phyloP scores from a whole-genome alignment of 2,797 vertebrate genomes.

The Sebastes ruberrimus region DNA sequence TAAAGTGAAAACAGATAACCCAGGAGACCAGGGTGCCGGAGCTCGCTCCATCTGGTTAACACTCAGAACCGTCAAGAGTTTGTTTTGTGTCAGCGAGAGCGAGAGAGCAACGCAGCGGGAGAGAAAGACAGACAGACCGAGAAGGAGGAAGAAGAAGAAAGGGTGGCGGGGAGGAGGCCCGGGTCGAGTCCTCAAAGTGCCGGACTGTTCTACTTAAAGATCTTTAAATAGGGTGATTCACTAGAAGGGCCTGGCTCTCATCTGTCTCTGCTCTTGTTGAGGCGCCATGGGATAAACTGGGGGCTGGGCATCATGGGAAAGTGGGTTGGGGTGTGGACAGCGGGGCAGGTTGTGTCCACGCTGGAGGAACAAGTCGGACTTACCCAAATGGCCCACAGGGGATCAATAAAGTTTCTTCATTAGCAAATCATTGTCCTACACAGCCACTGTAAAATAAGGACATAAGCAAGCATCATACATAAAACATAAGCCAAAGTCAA shows the following conservation, averaged over 20 bases:
- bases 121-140: constrained; percentile 13
- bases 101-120: constrained; percentile 16
- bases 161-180: constrained; percentile 29
- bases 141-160: constrained; percentile 3
- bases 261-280: constrained; percentile 63
- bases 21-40: constrained; percentile 3
- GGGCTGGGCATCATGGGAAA: constrained; percentile 56
- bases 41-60: constrained; percentile 18
- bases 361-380: not conserved
- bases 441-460: constrained; percentile 11
- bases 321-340: constrained; percentile 44
- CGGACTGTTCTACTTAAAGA: constrained; percentile 79
- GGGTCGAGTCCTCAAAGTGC: constrained; percentile 76
- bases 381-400: not conserved
- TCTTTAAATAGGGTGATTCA: constrained; percentile 81
- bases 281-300: constrained; percentile 28
- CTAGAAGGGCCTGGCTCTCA: constrained; percentile 61
- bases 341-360: constrained; percentile 13
- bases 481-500: constrained; percentile 35
- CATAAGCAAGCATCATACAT: constrained; percentile 27
- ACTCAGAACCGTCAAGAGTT: constrained; percentile 28
- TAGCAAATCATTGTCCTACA: constrained; percentile 3
- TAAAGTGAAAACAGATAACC: constrained; percentile 34
- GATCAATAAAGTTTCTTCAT: constrained; percentile 32
- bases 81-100: constrained; percentile 35